A percentile compares a stretch with the other conserved stretches of the same genome.
Conservation (phyloP, 1,140 invertebrate species). For the Cotesia chilonis region DNA sequence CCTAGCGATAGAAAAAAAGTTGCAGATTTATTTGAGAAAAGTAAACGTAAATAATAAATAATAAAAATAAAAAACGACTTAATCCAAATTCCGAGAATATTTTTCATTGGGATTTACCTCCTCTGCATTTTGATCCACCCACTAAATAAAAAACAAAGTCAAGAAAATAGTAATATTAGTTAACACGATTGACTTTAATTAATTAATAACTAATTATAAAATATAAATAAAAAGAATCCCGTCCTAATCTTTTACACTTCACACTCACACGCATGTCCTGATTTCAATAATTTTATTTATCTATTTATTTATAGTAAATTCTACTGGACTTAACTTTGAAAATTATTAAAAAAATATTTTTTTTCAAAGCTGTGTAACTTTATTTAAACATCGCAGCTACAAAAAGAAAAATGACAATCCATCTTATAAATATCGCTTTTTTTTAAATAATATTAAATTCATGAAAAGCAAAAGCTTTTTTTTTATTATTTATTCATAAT, state of each 20-base stretch:
- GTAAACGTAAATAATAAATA: slow-evolving; percentile 34
- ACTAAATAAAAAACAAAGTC: slow-evolving; percentile 66
- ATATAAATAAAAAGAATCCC: background rate
- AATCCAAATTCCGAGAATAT: slow-evolving; percentile 47
- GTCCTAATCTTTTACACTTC: background rate
- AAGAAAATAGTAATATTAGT: slow-evolving; percentile 51
- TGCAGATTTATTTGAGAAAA: background rate
- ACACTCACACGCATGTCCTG: slow-evolving; percentile 20
- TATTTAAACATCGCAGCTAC: too few species aligned
- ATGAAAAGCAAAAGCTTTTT: slow-evolving; percentile 1
- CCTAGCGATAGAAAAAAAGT: slow-evolving; percentile 5
- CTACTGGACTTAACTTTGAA: too few species aligned
- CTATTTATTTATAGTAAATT: background rate
- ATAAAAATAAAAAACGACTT: slow-evolving; percentile 44
- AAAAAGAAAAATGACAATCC: background rate
- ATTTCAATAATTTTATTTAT: background rate
- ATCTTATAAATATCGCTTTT: background rate
- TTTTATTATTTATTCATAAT: background rate
- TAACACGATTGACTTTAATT: slow-evolving; percentile 31
- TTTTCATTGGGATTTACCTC: slow-evolving; percentile 67
- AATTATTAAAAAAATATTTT: too few species aligned
- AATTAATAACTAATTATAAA: slow-evolving; percentile 26
- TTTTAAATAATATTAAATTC: background rate
- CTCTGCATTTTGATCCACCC: slow-evolving; percentile 72
- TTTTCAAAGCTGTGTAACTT: too few species aligned